phyloP scores from a whole-genome alignment of 2,888 invertebrate species.

The Trichopria drosophilae region DNA sequence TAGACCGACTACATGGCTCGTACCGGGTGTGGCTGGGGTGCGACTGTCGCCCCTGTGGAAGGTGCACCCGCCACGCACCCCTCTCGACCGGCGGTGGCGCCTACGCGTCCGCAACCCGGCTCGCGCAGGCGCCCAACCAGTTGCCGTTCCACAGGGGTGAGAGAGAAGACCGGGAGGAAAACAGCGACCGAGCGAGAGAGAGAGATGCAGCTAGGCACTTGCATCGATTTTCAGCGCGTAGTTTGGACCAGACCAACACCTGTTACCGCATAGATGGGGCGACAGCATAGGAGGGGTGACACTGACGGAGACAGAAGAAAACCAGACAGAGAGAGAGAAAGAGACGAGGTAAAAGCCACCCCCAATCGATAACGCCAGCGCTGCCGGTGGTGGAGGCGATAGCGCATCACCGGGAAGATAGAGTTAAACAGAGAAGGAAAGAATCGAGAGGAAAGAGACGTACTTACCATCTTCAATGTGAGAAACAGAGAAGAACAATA shows the following conservation, averaged over 20 bases:
- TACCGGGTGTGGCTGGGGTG: constrained; percentile 59
- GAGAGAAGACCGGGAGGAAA: no score
- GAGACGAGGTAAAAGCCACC: constrained; percentile 16
- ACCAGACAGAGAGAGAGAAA: constrained; percentile 1
- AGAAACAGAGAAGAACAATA: no score
- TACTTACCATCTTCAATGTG: no score
- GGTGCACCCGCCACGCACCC: constrained; percentile 42
- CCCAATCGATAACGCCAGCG: constrained; percentile 55
- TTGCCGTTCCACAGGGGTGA: no score
- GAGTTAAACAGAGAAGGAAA: background rate
- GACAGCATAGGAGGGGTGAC: constrained; percentile 14
- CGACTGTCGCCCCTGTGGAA: constrained; percentile 45
- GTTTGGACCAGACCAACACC: constrained; percentile 53
- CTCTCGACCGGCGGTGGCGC: constrained; percentile 47
- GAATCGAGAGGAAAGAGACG: background rate
- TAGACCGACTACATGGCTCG: constrained; percentile 58
- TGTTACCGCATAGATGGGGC: constrained; percentile 49
- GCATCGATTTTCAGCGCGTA: constrained; percentile 49
- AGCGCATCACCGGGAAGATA: constrained; percentile 41
- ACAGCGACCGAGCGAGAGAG: constrained; percentile 1
- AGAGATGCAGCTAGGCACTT: constrained; percentile 10
- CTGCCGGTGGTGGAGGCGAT: constrained; percentile 39
- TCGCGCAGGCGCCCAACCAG: constrained; percentile 39
- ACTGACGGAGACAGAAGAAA: constrained; percentile 11
- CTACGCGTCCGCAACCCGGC: constrained; percentile 34